These are phyloP conservation scores for Ahaetulla prasina DNA, from an alignment of 2,113 vertebrate genomes.

Conservation along the genomic window DNA sequence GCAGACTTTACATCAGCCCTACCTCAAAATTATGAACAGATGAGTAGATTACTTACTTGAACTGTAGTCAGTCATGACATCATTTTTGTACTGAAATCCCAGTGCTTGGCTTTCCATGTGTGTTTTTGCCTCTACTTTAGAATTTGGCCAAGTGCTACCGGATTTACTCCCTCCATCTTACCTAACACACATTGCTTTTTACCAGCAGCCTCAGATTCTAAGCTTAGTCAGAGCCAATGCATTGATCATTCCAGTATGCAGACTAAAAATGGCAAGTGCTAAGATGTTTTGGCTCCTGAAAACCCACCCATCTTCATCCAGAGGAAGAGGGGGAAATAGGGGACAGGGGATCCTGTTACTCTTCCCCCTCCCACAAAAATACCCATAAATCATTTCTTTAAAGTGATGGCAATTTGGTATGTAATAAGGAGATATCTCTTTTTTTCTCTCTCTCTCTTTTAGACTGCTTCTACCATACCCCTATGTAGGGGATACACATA, in stretches of 20 bases:
- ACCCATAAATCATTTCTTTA: slow-evolving; percentile 46
- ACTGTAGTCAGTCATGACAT: slow-evolving; percentile 65
- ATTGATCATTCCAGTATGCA: slow-evolving; percentile 43
- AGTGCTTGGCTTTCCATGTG: slow-evolving; percentile 48
- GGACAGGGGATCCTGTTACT: slow-evolving; percentile 10
- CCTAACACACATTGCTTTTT: slow-evolving; percentile 54
- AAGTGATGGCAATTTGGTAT: slow-evolving; percentile 33
- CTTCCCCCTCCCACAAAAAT: slow-evolving; percentile 41
- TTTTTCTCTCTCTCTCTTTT: not conserved
- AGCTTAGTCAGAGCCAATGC: slow-evolving; percentile 49
- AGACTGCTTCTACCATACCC: not conserved
- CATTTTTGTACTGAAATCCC: slow-evolving; percentile 54
- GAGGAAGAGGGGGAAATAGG: not conserved
- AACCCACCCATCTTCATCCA: slow-evolving; percentile 47
- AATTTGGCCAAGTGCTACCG: slow-evolving; percentile 66
- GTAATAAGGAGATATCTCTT: not conserved
- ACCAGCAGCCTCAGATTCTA: slow-evolving; percentile 56
- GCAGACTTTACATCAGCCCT: slow-evolving; percentile 50
- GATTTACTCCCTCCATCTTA: slow-evolving; percentile 61
- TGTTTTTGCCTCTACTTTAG: slow-evolving; percentile 55
- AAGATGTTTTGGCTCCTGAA: slow-evolving; percentile 59
- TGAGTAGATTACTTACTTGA: slow-evolving; percentile 62
- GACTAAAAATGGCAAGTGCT: slow-evolving; percentile 49
- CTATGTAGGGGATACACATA: not conserved
- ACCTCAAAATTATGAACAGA: slow-evolving; percentile 65